Percentiles rank a stretch among this genome's conserved stretches.
Evolutionary conservation across 2,113 vertebrate genomes (phyloP).

Genomic region (Psettodes erumei): DNA sequence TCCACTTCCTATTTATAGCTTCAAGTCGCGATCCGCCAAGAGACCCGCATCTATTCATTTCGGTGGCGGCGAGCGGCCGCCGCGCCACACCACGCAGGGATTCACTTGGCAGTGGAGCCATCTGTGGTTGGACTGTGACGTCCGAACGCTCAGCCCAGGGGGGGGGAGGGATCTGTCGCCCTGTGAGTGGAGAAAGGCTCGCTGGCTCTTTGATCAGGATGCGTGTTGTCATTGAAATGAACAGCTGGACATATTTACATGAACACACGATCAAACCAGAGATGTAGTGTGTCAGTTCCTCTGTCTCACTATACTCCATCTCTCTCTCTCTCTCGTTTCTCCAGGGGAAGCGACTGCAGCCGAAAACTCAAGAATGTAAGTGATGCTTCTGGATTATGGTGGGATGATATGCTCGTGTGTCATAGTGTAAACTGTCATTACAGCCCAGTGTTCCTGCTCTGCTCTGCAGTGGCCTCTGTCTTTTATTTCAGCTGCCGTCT

Average conservation of each 20-base stretch:
- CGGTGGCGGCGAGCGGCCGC: constrained; percentile 45
- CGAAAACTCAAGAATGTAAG: constrained; percentile 97
- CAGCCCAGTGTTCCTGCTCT: constrained; percentile 31
- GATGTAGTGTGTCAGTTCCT: too few species aligned
- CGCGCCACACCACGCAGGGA: constrained; percentile 32
- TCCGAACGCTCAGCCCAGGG: too few species aligned
- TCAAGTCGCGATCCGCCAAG: constrained; percentile 28
- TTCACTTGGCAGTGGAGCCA: constrained; percentile 11
- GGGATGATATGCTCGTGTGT: constrained; percentile 48
- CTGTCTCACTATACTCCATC: neutral
- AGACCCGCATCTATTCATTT: constrained; percentile 41
- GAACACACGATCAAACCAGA: neutral
- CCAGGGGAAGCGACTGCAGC: constrained; percentile 88
- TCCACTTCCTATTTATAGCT: constrained; percentile 59
- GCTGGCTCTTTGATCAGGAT: neutral
- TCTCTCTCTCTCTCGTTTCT: constrained; percentile 19
- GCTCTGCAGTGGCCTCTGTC: neutral
- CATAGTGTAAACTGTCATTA: constrained; percentile 56
- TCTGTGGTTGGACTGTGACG: neutral
- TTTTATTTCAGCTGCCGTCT: neutral
- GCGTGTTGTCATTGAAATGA: neutral
- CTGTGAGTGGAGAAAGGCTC: too few species aligned
- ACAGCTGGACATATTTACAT: constrained; percentile 2
- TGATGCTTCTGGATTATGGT: constrained; percentile 64
- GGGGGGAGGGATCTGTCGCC: too few species aligned